phyloP scores from a whole-genome alignment of 2,888 invertebrate species.

The Leptopilina syphax region DNA sequence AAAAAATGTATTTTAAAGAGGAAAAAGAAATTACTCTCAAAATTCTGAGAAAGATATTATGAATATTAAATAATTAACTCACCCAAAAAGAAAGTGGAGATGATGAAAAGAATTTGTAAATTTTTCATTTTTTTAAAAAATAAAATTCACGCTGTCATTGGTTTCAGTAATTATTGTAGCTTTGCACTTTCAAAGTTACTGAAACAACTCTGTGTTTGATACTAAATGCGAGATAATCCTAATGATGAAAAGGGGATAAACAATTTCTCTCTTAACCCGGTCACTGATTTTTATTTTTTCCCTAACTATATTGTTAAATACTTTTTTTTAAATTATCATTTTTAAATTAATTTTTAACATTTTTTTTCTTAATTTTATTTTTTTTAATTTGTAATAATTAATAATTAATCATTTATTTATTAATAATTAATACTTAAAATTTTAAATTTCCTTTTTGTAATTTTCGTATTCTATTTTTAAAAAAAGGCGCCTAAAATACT shows the following conservation, averaged over 20 bases:
- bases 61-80: not conserved
- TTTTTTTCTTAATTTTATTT: too few species aligned
- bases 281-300: not conserved
- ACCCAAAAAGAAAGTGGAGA: not conserved
- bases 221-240: conserved; percentile 30
- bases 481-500: not conserved
- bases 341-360: not conserved
- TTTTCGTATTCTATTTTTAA: too few species aligned
- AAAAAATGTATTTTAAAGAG: too few species aligned
- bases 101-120: not conserved
- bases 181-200: not conserved
- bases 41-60: too few species aligned
- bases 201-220: not conserved
- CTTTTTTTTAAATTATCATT: not conserved
- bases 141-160: not conserved
- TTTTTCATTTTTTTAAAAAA: conserved; percentile 3
- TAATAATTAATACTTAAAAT: too few species aligned
- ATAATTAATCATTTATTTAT: too few species aligned
- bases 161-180: too few species aligned
- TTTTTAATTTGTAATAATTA: too few species aligned
- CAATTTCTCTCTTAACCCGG: not conserved
- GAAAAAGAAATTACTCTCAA: not conserved
- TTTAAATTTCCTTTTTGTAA: too few species aligned
- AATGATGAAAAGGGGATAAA: conserved; percentile 26
- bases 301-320: not conserved